phyloP scores from a whole-genome alignment of 2,797 vertebrate genomes.

The Agapornis canus region DNA sequence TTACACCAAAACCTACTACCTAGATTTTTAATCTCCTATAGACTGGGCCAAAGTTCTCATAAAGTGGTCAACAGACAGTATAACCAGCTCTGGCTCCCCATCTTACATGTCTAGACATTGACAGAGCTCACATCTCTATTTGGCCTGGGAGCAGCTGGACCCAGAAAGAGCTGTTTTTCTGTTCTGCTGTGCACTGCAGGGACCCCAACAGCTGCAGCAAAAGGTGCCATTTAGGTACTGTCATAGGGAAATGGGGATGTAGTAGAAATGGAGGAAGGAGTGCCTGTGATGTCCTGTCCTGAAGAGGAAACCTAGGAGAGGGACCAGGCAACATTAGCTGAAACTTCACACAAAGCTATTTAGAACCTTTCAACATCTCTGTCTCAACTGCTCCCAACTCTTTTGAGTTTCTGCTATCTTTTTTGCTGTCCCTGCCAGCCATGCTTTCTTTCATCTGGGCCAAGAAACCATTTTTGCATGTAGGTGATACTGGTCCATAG shows the following conservation, averaged over 20 bases:
- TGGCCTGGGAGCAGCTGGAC: neutral
- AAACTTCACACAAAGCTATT: neutral
- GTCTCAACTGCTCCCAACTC: neutral
- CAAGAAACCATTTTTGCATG: neutral
- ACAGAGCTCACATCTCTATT: neutral
- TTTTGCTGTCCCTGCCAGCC: neutral
- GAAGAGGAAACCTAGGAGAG: neutral
- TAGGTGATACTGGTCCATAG: neutral
- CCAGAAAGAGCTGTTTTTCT: neutral
- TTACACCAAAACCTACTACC: neutral
- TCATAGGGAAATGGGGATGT: neutral
- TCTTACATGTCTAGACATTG: neutral
- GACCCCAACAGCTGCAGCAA: neutral
- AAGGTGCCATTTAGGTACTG: neutral
- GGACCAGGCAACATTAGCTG: neutral
- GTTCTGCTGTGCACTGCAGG: neutral
- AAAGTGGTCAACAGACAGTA: neutral
- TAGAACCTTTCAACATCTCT: neutral
- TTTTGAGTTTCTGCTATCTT: neutral
- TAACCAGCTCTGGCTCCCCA: neutral
- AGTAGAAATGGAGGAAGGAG: neutral
- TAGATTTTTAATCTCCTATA: neutral
- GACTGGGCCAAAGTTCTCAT: neutral
- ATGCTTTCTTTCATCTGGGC: neutral
- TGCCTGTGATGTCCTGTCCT: neutral